Evolutionary conservation across 2,797 vertebrate species (phyloP), one percentile per base, ranked within the genome.

Genomic region (Lindbergichthys nudifrons): DNA sequence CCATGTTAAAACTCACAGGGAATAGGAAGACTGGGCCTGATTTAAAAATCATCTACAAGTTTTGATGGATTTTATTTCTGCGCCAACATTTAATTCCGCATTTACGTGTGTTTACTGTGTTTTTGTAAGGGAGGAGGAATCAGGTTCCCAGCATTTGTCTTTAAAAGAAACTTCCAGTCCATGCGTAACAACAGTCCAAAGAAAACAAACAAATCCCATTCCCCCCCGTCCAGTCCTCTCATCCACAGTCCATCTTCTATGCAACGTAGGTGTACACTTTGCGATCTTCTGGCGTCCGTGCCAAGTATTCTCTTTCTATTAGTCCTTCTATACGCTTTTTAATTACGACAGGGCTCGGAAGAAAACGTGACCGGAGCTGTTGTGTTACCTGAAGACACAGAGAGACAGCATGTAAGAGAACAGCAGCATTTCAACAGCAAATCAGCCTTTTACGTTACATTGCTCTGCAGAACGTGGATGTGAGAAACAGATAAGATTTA

Each of bases 321-420:
- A 99, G 97, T 98, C 97, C 97, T 96, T 99, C 98, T 92, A 99
- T 99, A 89, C 98, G 97, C 89, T 98, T 98, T 95, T 99, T 99
- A 95, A 99, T 99, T 84, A 98, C 97, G 95, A 98, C 97, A 71
- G 98, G 98, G 91, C 97, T 99, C 88, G 98, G 98, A 89, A 99
- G 95, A 94, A 99, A 99, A 92, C 97, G 96, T 47, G 96, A 94
- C 87, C 96, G 96, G 91, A 99, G 94, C 91, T 98, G 98, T 90
- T 98, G 97, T 93, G 98, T 99, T 91, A 99, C 98, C 98, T 99
- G 89, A 19, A 67, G 88, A 79, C 77, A 77, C 72, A 90, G 65
- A 70, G 53, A 36, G 19, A 81, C 7, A 80, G 5, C 8, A 10
- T 42, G 10, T 30, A 39, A 73, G 32, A 47, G 30, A 45, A 18